Conservation (phyloP, 2,888 invertebrate species). For the Drosophila testacea region DNA sequence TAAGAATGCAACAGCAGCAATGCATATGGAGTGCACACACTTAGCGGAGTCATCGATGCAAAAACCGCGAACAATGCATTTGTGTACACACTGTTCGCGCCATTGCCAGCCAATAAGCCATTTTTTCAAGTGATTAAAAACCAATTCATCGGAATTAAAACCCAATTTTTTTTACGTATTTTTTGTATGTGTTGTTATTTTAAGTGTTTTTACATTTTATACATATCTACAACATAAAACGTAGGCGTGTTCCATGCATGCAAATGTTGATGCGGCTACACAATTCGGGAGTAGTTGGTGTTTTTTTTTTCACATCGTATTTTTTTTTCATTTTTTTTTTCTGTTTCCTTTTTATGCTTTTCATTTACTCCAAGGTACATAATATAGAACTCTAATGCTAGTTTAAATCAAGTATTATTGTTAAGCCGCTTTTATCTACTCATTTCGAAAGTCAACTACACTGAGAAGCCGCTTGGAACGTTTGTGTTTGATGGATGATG, state of each 20-base stretch:
- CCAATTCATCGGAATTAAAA: constrained; percentile 7
- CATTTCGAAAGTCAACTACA: constrained; percentile 26
- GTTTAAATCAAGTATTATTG: constrained; percentile 29
- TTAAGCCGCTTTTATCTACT: constrained; percentile 18
- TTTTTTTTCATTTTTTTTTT: constrained; percentile 5
- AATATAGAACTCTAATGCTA: constrained; percentile 62
- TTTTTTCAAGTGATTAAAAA: not conserved
- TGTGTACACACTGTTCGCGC: constrained; percentile 10
- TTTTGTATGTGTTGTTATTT: constrained; percentile 43
- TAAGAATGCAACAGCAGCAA: not conserved
- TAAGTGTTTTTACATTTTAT: constrained; percentile 64
- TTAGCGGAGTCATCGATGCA: not conserved
- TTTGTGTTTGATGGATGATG: not conserved
- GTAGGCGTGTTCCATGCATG: constrained; percentile 34
- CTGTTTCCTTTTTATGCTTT: constrained; percentile 11
- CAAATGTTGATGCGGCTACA: constrained; percentile 29
- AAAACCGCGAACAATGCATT: not conserved
- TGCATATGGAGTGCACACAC: not conserved
- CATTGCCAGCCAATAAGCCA: not conserved
- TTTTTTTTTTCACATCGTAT: constrained; percentile 3
- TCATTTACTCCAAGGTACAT: constrained; percentile 65
- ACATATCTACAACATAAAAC: constrained; percentile 79
- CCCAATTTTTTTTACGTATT: constrained; percentile 38
- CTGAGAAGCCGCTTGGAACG: constrained; percentile 13
- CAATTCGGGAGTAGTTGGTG: constrained; percentile 44